Conservation (phyloP, 2,113 vertebrate species). For the Stegastes partitus region DNA sequence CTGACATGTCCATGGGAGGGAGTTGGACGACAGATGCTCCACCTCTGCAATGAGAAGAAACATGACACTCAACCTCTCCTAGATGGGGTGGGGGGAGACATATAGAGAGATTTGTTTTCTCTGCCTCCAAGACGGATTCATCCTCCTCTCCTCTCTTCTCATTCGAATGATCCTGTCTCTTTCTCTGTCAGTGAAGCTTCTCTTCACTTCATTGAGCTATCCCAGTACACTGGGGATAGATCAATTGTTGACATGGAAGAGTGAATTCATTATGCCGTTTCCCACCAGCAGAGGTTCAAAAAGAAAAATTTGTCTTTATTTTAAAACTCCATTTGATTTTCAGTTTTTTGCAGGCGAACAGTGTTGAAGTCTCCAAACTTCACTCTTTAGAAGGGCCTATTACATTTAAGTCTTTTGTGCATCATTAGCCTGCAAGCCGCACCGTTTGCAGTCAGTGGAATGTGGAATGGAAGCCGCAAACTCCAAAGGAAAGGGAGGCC, state of each 20-base stretch:
- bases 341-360: background rate
- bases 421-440: constrained; percentile 36
- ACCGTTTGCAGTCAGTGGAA: constrained; percentile 50
- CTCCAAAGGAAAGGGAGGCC: constrained; percentile 38
- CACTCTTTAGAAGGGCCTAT: constrained; percentile 17
- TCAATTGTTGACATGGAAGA: constrained; percentile 21
- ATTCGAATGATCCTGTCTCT: constrained; percentile 8
- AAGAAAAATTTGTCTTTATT: background rate
- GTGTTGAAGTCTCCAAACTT: background rate
- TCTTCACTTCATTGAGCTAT: constrained; percentile 13
- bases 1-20: constrained; percentile 54
- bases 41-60: constrained; percentile 62
- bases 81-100: constrained; percentile 73
- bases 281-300: constrained; percentile 7
- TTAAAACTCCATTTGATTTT: constrained; percentile 13
- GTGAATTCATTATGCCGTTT: constrained; percentile 16
- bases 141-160: constrained; percentile 30
- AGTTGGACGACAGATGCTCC: constrained; percentile 56
- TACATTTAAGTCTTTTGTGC: constrained; percentile 27
- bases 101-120: constrained; percentile 60
- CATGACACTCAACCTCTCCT: constrained; percentile 54
- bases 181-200: constrained; percentile 7
- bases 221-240: background rate
- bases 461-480: constrained; percentile 50
- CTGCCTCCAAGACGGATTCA: constrained; percentile 44